These are phyloP conservation scores for Hiodon alosoides DNA, from an alignment of 2,113 vertebrate genomes.

Conservation along the genomic window DNA sequence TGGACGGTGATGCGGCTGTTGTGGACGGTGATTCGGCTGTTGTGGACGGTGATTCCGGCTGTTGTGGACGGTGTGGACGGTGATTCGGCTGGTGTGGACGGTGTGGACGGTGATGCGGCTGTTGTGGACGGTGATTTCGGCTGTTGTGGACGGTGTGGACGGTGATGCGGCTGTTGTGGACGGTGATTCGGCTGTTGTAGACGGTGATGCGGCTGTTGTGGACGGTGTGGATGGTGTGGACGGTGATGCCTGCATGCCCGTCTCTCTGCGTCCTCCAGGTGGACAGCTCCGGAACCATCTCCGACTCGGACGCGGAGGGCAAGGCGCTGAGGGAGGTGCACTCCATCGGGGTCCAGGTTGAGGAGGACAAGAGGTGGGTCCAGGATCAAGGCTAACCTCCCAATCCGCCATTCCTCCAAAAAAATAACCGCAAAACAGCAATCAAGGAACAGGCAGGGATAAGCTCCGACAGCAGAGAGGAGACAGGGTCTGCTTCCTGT, in stretches of 20 bases:
- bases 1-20: no score
- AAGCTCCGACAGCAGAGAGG: neutral
- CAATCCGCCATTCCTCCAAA: no score
- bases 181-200: neutral
- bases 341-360: constrained; percentile 95
- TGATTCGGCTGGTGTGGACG: no score
- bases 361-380: constrained; percentile 92
- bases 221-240: neutral
- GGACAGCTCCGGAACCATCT: constrained; percentile 82
- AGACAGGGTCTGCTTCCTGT: neutral
- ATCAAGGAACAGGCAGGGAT: no score
- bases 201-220: neutral
- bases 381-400: neutral
- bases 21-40: no score
- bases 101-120: no score
- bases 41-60: no score
- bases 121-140: neutral
- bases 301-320: constrained; percentile 87
- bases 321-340: constrained; percentile 90
- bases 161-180: neutral
- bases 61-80: no score
- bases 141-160: neutral
- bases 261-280: constrained; percentile 62
- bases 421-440: no score
- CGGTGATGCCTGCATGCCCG: neutral